Conservation (phyloP, 2,797 vertebrate genomes). For the Pangasius mekongensis region DNA sequence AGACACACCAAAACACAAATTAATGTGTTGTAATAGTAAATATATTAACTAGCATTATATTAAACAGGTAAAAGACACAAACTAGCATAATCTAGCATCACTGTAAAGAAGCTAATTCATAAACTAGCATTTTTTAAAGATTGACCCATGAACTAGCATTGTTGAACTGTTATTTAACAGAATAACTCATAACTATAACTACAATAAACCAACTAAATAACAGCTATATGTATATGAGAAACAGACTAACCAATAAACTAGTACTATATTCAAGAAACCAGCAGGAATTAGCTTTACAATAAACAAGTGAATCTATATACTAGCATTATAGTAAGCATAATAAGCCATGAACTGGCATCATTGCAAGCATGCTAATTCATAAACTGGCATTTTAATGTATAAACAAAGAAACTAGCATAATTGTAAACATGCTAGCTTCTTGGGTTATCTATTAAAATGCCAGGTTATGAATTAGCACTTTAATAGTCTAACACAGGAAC, state of each 20-base stretch:
- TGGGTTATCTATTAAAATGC: no score
- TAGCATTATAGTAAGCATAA: neutral
- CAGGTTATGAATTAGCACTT: neutral
- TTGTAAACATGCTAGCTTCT: neutral
- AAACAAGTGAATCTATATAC: neutral
- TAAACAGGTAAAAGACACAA: neutral
- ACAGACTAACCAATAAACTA: neutral
- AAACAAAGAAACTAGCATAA: neutral
- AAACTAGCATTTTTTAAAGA: neutral
- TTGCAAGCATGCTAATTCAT: neutral
- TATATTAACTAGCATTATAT: neutral
- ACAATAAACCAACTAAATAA: neutral
- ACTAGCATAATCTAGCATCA: neutral
- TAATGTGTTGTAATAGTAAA: neutral
- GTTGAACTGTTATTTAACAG: neutral
- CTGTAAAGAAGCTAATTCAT: neutral
- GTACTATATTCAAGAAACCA: neutral
- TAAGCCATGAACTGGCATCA: neutral
- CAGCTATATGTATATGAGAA: neutral
- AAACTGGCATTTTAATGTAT: neutral
- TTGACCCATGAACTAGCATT: neutral
- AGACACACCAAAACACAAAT: neutral
- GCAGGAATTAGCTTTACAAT: neutral
- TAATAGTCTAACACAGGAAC: neutral
- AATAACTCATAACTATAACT: neutral